phyloP scores from a whole-genome alignment of 2,888 invertebrate genomes.

The Clusia tigrina region DNA sequence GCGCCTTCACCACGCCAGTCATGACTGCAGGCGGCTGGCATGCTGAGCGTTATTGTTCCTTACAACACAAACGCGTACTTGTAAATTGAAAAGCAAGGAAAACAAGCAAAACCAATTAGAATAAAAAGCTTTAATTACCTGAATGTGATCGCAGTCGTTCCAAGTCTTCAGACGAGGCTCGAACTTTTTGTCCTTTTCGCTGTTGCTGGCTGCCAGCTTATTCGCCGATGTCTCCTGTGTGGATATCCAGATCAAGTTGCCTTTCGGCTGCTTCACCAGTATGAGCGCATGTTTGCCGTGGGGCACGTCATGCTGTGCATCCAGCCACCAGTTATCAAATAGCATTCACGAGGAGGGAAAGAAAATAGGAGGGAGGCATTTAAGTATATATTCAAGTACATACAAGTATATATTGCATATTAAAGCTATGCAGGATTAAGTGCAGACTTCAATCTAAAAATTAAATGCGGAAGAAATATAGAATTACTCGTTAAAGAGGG shows the following conservation, averaged over 20 bases:
- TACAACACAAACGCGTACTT: constrained; percentile 29
- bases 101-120: constrained; percentile 12
- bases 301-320: constrained; percentile 84
- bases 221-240: constrained; percentile 72
- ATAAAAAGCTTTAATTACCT: constrained; percentile 64
- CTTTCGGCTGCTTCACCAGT: constrained; percentile 83
- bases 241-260: constrained; percentile 84
- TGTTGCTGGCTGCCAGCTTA: constrained; percentile 68
- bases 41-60: constrained; percentile 12
- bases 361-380: constrained; percentile 16
- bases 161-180: constrained; percentile 72
- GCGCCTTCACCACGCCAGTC: neutral
- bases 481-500: neutral
- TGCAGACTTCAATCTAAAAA: constrained; percentile 1
- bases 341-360: constrained; percentile 10
- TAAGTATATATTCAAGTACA: constrained; percentile 31
- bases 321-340: no score
- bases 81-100: constrained; percentile 29
- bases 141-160: constrained; percentile 86
- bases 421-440: no score
- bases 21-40: neutral
- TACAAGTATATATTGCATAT: constrained; percentile 16
- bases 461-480: neutral
- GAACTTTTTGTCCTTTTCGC: constrained; percentile 69
- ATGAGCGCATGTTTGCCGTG: constrained; percentile 88